Evolutionary conservation across 2,888 invertebrate species (phyloP), one percentile per base, ranked within the genome.

Genomic region (Argyresthia goedartella): DNA sequence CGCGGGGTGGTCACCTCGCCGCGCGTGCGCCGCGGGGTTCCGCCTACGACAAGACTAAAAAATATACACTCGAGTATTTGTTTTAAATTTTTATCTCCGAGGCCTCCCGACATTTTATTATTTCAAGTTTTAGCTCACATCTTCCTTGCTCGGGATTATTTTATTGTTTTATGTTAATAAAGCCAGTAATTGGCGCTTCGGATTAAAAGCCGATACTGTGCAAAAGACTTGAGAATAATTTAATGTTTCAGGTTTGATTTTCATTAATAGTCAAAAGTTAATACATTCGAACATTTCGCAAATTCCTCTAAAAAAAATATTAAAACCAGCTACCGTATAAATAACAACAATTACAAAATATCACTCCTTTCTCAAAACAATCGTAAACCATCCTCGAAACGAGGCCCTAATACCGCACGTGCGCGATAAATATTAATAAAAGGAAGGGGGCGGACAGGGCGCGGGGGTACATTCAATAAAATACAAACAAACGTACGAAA

Each of bases 391-490:
- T 25, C 25, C 6, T 25, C 25, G 6, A 25, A 25, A 25, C 25
- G 25, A 25, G 25, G 25, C 36, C 15, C 48, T 35, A 48, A 48
- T 15, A 15, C 11, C 36, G 14, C 35, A 14, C 7, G 36, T 15
- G 8, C 36, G 9, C 44, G 9, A 36, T 46, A 46, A 46, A 46
- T 46, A 46, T 25, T 11, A 48, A 48, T 35, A 48, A 35, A 14
- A 35, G 11, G 15, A 48, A 14, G 16, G 48, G 72, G 75, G 76
- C 71, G 74, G 66, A 60, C 66, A 60, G 57, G 54, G 56, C 56
- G 49, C 56, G 60, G 48, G 52, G 53, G 55, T 60, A 61, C 62
- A 67, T 67, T 67, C 65, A 71, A 72, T 73, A 68, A 63, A 64
- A 64, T 67, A 69, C 65, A 53, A 56, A 51, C 52, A 50, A 49